These are phyloP conservation scores for Ictalurus punctatus DNA, from an alignment of 2,113 vertebrate species.

Conservation along the genomic window DNA sequence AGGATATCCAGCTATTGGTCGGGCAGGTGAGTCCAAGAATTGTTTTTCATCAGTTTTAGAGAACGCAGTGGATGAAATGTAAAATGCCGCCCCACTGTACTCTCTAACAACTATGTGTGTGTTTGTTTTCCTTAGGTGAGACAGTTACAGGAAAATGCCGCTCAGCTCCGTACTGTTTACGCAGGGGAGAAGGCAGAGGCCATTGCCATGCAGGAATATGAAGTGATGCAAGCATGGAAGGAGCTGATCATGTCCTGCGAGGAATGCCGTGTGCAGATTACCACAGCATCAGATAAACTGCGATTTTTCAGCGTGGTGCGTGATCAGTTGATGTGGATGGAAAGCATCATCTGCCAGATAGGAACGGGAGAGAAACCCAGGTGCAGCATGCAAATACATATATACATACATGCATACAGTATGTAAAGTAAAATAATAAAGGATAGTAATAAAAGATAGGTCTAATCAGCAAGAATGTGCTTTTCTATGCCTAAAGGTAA, in stretches of 20 bases:
- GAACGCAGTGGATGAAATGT: not conserved
- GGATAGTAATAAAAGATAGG: not conserved
- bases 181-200: constrained; percentile 90
- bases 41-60: not conserved
- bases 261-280: constrained; percentile 88
- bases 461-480: not conserved
- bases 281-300: constrained; percentile 86
- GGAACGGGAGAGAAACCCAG: constrained; percentile 88
- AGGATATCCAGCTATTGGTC: constrained; percentile 90
- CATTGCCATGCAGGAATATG: constrained; percentile 86
- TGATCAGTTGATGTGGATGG: constrained; percentile 93
- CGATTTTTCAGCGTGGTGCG: constrained; percentile 82
- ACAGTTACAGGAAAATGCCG: constrained; percentile 91
- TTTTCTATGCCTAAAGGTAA: not conserved
- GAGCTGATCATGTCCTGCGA: constrained; percentile 88
- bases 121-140: constrained; percentile 72
- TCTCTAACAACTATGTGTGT: not conserved
- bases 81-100: not conserved
- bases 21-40: constrained; percentile 74
- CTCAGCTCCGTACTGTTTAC: constrained; percentile 91
- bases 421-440: not conserved
- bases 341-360: constrained; percentile 87
- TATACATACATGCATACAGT: not conserved
- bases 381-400: constrained; percentile 63
- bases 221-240: constrained; percentile 88